Conservation (phyloP, 2,888 invertebrate genomes). For the Ceraclea dissimilis region DNA sequence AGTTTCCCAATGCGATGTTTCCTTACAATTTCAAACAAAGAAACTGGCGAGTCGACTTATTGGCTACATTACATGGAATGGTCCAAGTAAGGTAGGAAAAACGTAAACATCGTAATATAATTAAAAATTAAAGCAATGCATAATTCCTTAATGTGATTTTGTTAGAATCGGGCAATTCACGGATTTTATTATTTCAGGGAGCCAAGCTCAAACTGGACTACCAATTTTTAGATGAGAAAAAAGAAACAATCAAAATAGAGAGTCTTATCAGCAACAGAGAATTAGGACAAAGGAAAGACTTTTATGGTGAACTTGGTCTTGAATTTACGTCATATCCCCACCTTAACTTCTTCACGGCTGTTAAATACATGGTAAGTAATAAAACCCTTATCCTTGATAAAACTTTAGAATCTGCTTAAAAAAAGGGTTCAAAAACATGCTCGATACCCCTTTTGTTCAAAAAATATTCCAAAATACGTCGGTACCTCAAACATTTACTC, state of each 20-base stretch:
- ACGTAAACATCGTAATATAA: too few relatives aligned
- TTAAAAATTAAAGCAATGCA: too few relatives aligned
- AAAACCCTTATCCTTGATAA: too few relatives aligned
- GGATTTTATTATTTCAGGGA: constrained; percentile 30
- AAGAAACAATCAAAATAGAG: constrained; percentile 48
- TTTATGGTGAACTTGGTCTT: constrained; percentile 59
- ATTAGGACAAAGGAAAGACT: constrained; percentile 48
- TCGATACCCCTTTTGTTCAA: too few relatives aligned
- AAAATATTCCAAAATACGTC: too few relatives aligned
- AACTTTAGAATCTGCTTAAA: too few relatives aligned
- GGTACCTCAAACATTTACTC: too few relatives aligned
- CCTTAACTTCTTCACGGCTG: constrained; percentile 58
- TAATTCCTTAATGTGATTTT: too few relatives aligned
- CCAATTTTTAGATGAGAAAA: constrained; percentile 51
- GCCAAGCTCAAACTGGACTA: constrained; percentile 60
- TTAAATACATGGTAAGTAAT: constrained; percentile 59
- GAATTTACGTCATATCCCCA: constrained; percentile 70
- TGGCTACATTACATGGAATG: constrained; percentile 60
- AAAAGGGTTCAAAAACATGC: too few relatives aligned
- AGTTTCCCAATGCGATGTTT: constrained; percentile 68
- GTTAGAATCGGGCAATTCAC: too few relatives aligned
- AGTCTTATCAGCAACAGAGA: constrained; percentile 48
- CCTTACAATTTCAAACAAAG: constrained; percentile 70
- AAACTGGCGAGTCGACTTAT: constrained; percentile 63
- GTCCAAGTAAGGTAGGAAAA: constrained; percentile 34